phyloP scores from a whole-genome alignment of 2,797 vertebrate genomes.

The Xenentodon cancila region DNA sequence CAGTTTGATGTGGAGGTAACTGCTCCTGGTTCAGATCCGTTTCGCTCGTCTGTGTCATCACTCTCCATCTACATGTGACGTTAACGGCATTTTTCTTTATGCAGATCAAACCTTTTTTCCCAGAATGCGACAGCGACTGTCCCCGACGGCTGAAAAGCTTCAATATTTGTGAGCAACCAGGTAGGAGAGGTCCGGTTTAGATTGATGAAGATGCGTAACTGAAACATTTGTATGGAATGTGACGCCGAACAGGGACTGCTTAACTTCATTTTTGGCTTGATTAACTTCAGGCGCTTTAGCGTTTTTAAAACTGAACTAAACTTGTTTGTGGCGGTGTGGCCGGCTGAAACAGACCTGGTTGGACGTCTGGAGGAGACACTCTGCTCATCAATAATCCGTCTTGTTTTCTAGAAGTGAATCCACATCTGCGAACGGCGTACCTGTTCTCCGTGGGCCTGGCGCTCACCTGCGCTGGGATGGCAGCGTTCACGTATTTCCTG shows the following conservation, averaged over 20 bases:
- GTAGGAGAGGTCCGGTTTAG: too few relatives aligned
- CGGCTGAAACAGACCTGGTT: too few relatives aligned
- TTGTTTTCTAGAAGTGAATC: neutral
- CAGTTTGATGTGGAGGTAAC: constrained; percentile 67
- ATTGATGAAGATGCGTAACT: too few relatives aligned
- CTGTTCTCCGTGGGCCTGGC: constrained; percentile 3
- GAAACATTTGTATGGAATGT: too few relatives aligned
- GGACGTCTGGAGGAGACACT: too few relatives aligned
- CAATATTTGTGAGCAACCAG: constrained; percentile 52
- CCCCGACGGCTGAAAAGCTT: constrained; percentile 41
- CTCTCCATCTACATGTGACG: neutral
- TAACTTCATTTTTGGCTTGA: too few relatives aligned
- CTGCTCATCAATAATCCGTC: too few relatives aligned
- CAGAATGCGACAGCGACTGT: constrained; percentile 85
- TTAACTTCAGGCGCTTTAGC: too few relatives aligned
- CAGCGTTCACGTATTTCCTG: neutral
- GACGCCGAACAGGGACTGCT: too few relatives aligned
- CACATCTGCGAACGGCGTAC: neutral
- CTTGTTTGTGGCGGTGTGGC: too few relatives aligned
- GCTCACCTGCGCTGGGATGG: neutral
- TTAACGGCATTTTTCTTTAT: constrained; percentile 17
- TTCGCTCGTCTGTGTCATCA: neutral
- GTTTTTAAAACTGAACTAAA: too few relatives aligned
- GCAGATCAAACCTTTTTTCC: constrained; percentile 89
- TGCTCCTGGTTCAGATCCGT: neutral